Evolutionary conservation across 2,113 vertebrate species (phyloP).

Genomic region (Osmerus eperlanus): DNA sequence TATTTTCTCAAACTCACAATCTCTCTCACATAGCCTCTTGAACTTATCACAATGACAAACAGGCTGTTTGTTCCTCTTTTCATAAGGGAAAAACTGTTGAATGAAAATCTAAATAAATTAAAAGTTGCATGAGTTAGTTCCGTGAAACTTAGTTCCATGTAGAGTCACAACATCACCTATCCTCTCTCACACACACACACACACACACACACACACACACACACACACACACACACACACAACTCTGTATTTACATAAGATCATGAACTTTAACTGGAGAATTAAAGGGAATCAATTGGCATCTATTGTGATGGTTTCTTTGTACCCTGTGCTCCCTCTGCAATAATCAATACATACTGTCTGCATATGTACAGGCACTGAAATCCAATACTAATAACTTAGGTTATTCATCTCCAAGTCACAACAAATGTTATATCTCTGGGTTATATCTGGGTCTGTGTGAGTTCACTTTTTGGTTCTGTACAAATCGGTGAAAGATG

Average conservation of each 20-base stretch:
- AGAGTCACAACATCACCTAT: conserved; percentile 8
- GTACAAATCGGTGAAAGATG: conserved; percentile 15
- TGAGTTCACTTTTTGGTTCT: conserved; percentile 21
- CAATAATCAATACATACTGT: conserved; percentile 25
- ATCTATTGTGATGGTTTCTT: conserved; percentile 29
- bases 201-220: background rate
- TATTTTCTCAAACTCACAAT: conserved; percentile 35
- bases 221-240: background rate
- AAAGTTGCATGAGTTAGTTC: background rate
- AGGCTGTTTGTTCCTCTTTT: conserved; percentile 35
- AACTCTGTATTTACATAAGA: background rate
- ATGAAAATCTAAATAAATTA: background rate
- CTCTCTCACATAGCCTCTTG: conserved; percentile 32
- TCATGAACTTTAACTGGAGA: conserved; percentile 19
- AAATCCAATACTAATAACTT: conserved; percentile 11
- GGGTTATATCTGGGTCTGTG: conserved; percentile 5
- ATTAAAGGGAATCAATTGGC: conserved; percentile 57
- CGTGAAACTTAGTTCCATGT: too few relatives aligned
- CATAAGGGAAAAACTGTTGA: conserved; percentile 23
- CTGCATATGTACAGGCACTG: conserved; percentile 38
- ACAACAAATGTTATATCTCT: conserved; percentile 10
- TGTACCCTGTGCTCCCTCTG: conserved; percentile 29
- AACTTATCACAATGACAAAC: conserved; percentile 22
- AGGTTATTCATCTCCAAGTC: conserved; percentile 25
- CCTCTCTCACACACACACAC: conserved; percentile 2